Evolutionary conservation across 2,888 invertebrate species (phyloP), one percentile per base, ranked within the genome.

Genomic region (Chesias legatella): DNA sequence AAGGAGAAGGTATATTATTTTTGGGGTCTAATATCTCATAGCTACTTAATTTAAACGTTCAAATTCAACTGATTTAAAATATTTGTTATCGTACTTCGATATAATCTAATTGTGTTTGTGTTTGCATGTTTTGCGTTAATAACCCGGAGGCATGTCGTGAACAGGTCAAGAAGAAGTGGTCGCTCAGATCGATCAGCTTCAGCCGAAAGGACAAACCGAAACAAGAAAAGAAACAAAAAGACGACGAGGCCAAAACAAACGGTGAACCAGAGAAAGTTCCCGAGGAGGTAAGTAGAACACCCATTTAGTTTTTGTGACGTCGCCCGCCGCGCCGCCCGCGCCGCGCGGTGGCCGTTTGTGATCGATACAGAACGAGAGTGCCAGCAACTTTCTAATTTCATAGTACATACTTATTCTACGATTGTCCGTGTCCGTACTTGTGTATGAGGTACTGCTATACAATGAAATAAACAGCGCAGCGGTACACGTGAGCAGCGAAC

Each of bases 201-300:
- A 93, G 94, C 72, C 93, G 93, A 82, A 95, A 95, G 83, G 95
- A 95, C 75, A 95, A 95, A 89, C 93, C 92, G 60, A 95, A 95
- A 80, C 95, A 95, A 58, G 90, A 90, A 63, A 94, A 94, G 79
- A 90, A 90, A 56, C 84, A 86, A 59, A 91, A 91, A 54, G 85
- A 86, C 6, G 85, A 86, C 11, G 79, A 93, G 89, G 78, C 90
- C 76, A 79, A 90, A 79, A 70, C 85, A 60, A 88, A 90, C 73
- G 89, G 90, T 63, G 83, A 93, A 79, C 89, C 91, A 66, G 89
- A 91, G 67, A 89, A 90, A 75, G 89, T 92, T 48, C 90, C 89
- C 21, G 92, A 91, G 71, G 92, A 92, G 90, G 92, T 92, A 76
- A 88, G 90, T 76, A 33, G 35, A 10, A 36, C 31, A 26, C 37